Evolutionary conservation across 2,113 vertebrate genomes (phyloP), one percentile per base, ranked within the genome.

Genomic region (Callipepla squamata): DNA sequence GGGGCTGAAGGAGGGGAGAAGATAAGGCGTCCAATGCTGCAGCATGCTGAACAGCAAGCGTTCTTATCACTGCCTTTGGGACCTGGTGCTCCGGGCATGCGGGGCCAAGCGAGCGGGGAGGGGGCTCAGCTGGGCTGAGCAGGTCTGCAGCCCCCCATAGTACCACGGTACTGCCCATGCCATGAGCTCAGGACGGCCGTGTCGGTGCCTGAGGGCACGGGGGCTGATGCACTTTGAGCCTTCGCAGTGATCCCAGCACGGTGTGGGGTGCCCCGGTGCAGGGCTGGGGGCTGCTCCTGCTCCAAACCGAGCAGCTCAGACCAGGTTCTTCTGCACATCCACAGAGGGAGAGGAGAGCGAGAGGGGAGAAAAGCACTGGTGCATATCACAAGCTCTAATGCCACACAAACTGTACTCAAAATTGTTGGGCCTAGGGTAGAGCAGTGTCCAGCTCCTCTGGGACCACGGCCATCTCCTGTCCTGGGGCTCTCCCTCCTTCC

Each of bases 1-100:
- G 2, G 5, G 72, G 79, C 50, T n/a, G 87, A 68, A 90, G 87
- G 68, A 83, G 90, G 72, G 81, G 85, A 82, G 82, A 2, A 90
- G 93, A 96, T 92, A 92, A 95, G 86, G 81, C 47, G 85, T 34
- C 90, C 57, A 4, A 42, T 73, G 25, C 76, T 22, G 68, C 79
- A 36, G 73, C 75, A 17, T 2, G 22, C 85, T 50, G 92, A 18
- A 34, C 91, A 58, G 76, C 1, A 13, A 80, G 77, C 42, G 18
- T 40, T 4, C 78, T 92, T 95, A 95, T 94, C 93, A 1, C 77
- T 1, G 2, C 0, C 0, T 10, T 2, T 34, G 92, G 80, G 87
- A 82, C 93, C 45, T 1, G 75, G 30, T 2, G 38, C 16, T 38
- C 14, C 6, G 85, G 87, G 91, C 74, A 26, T 0, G 0, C 6